phyloP scores from a whole-genome alignment of 2,113 vertebrate genomes.

The Phaethornis superciliosus region DNA sequence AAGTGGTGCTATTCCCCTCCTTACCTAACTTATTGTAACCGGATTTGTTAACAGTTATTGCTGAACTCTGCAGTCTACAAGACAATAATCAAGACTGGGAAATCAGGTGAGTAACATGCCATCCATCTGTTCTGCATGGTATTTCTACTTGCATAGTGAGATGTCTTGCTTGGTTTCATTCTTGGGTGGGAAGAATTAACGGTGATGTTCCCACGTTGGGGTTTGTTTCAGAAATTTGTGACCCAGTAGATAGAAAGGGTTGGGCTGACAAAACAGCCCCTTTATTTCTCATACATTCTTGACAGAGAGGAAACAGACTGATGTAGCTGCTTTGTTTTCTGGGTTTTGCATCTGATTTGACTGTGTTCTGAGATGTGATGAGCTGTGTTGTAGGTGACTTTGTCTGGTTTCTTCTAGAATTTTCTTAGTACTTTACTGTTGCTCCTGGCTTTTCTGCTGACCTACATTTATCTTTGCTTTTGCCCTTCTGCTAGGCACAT shows the following conservation, averaged over 20 bases:
- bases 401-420: not conserved
- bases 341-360: not conserved
- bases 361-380: not conserved
- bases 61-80: not conserved
- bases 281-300: not conserved
- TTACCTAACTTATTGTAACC: not conserved
- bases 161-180: not conserved
- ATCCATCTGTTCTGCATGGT: not conserved
- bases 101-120: not conserved
- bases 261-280: not conserved
- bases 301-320: not conserved
- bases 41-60: not conserved
- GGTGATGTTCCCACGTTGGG: not conserved
- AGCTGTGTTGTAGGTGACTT: not conserved
- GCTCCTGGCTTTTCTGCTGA: not conserved
- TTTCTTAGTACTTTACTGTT: not conserved
- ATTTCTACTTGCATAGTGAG: accelerated
- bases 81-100: not conserved
- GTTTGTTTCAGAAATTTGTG: not conserved
- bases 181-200: not conserved
- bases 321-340: not conserved
- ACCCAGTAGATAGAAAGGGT: not conserved
- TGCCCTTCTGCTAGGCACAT: not conserved
- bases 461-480: not conserved
- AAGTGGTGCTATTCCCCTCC: not conserved